Base-by-base conservation (phyloP, 2,888 invertebrate genomes). In the Syrphus vitripennis region DNA sequence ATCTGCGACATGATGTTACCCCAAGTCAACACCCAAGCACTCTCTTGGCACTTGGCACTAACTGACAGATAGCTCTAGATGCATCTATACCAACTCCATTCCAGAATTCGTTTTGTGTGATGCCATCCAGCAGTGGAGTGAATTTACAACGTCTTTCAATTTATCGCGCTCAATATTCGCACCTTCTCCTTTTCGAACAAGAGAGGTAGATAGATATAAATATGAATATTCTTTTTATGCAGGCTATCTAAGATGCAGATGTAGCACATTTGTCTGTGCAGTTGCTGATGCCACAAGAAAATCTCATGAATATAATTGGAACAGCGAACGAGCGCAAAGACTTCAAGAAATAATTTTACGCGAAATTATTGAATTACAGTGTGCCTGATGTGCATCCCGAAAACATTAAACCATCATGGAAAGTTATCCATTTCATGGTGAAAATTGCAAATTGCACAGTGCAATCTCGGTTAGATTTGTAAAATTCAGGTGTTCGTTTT, bases 91-190 rank as follows among this genome's bases (percentile, higher is more conserved):
- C 37, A 16, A 50, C 31, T 31, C 19, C 65, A 40, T 48, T 59
- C n/a, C n/a, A n/a, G n/a, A n/a, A n/a, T 61, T 24, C 14, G n/a
- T 24, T 48, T 7, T 50, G 61, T 53, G 34, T n/a, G 34, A 19
- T 42, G 21, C 10, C 21, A 48, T 34, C 48, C 21, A 48, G 24
- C 16, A 45, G 42, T 48, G 24, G 2, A 59, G 59, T 57, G 69
- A 10, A 50, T 61, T 50, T 16, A 70, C 34, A 67, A 34, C 16
- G 67, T 77, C 77, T 74, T 77, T 37, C 55, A 74, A 82, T 86
- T 82, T 82, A 77, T 82, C 82, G 74, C 86, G 86, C 86, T 81
- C 84, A 86, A 86, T 86, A 81, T 55, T 86, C 81, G 65, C 65
- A 78, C 86, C 86, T 86, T 69, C 55, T 50, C 19, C n/a, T 48